These are phyloP conservation scores for Sebastes baramenuke DNA, from an alignment of 2,797 vertebrate species.

Conservation along the genomic window DNA sequence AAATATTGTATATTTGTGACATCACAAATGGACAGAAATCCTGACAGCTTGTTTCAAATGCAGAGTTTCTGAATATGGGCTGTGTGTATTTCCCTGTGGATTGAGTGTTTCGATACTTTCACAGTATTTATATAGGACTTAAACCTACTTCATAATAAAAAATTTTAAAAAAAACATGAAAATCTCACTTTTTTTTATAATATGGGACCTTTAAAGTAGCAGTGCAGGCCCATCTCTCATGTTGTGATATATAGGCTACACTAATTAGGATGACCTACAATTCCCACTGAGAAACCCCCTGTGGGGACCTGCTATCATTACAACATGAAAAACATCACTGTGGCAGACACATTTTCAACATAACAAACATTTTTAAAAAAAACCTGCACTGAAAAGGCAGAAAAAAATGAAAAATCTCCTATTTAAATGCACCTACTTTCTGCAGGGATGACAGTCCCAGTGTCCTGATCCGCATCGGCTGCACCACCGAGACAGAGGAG, in stretches of 20 bases:
- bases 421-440: slow-evolving; percentile 84
- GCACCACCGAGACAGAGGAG: slow-evolving; percentile 74
- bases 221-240: slow-evolving; percentile 17
- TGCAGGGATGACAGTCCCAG: slow-evolving; percentile 88
- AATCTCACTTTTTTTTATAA: too few relatives aligned
- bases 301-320: not conserved
- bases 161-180: too few relatives aligned
- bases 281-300: not conserved
- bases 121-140: too few relatives aligned
- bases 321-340: not conserved
- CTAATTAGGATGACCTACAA: slow-evolving; percentile 37
- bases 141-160: too few relatives aligned
- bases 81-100: too few relatives aligned
- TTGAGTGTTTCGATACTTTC: rapidly evolving
- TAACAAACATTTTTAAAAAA: not conserved
- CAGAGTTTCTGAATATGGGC: too few relatives aligned
- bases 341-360: not conserved
- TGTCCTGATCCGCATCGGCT: slow-evolving; percentile 79
- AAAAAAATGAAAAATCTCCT: not conserved
- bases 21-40: too few relatives aligned
- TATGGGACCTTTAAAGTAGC: not conserved
- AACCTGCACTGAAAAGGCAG: not conserved
- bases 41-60: too few relatives aligned
- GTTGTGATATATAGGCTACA: not conserved
- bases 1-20: too few relatives aligned